These are phyloP conservation scores for Nymphalis io DNA, from an alignment of 1,140 invertebrate genomes.

Conservation along the genomic window DNA sequence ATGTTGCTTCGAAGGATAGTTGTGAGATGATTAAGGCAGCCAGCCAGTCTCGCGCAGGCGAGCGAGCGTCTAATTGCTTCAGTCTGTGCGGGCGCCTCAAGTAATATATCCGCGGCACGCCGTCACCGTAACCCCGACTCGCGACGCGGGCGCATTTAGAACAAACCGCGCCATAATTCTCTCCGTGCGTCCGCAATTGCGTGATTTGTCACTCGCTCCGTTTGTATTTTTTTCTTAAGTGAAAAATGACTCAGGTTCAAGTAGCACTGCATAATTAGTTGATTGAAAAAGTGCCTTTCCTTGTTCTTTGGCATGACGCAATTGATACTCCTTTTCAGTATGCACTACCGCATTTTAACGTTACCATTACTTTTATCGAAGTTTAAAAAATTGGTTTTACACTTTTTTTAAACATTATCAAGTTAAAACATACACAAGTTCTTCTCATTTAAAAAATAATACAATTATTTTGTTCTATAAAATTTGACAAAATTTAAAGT, in stretches of 20 bases:
- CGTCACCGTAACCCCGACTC: conserved; percentile 16
- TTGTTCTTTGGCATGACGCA: conserved; percentile 49
- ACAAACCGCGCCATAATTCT: conserved; percentile 74
- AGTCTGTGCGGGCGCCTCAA: background rate
- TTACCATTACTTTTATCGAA: background rate
- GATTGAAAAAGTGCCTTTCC: conserved; percentile 71
- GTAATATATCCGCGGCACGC: background rate
- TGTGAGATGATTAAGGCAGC: conserved; percentile 24
- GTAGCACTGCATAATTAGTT: conserved; percentile 67
- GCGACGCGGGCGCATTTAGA: conserved; percentile 68
- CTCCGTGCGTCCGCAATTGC: conserved; percentile 72
- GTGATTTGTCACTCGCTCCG: conserved; percentile 75
- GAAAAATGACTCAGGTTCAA: conserved; percentile 69
- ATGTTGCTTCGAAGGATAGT: too few species aligned
- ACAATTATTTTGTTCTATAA: background rate
- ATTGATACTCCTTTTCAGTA: conserved; percentile 45
- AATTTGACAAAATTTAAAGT: background rate
- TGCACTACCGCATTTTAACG: background rate
- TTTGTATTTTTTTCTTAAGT: conserved; percentile 61
- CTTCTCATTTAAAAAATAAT: background rate
- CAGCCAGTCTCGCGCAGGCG: conserved; percentile 27
- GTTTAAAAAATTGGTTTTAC: too few species aligned
- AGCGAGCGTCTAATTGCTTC: conserved; percentile 34
- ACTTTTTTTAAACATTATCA: too few species aligned
- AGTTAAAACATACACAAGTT: background rate